Evolutionary conservation across 2,113 vertebrate species (phyloP).

Genomic region (Sakesphorus luctuosus): DNA sequence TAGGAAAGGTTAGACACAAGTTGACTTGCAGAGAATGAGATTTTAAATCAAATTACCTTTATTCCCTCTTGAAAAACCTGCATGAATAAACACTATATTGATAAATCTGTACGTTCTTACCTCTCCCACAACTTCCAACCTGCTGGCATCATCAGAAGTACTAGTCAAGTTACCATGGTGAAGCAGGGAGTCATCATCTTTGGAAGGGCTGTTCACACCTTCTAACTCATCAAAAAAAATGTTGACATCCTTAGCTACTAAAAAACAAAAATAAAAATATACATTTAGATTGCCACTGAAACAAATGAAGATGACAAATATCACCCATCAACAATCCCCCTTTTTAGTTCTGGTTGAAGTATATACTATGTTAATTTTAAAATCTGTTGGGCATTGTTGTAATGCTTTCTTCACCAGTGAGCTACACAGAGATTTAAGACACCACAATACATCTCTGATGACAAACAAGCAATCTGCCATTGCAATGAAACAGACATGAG

Average conservation of each 20-base stretch:
- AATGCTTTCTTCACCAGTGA: neutral
- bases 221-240: conserved; percentile 87
- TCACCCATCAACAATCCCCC: neutral
- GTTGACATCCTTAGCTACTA: conserved; percentile 88
- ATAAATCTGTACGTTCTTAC: conserved; percentile 68
- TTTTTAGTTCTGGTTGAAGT: neutral
- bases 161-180: conserved; percentile 86
- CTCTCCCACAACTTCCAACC: conserved; percentile 82
- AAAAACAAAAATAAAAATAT: conserved; percentile 41
- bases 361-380: neutral
- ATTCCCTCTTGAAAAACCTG: neutral
- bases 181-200: conserved; percentile 89
- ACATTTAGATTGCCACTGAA: neutral
- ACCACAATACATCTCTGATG: neutral
- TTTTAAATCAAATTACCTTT: neutral
- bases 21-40: neutral
- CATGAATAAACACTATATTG: neutral
- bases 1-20: neutral
- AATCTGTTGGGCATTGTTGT: neutral
- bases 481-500: neutral
- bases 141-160: conserved; percentile 86
- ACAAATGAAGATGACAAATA: neutral
- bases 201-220: conserved; percentile 83
- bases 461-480: neutral
- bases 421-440: neutral